phyloP scores from a whole-genome alignment of 2,888 invertebrate species.

The Atherix ibis region DNA sequence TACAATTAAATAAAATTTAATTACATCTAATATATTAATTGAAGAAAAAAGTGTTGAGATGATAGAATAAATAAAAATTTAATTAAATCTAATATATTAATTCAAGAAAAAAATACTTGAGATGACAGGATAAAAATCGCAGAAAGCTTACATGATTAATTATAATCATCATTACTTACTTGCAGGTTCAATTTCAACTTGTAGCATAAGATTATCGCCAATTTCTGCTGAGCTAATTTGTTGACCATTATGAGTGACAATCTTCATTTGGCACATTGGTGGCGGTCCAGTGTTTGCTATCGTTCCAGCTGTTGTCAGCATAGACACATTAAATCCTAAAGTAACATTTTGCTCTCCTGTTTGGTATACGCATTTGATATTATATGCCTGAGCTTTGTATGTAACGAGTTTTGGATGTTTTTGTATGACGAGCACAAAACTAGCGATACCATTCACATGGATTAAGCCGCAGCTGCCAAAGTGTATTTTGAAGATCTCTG shows the following conservation, averaged over 20 bases:
- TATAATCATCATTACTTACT: constrained; percentile 33
- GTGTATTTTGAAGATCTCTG: constrained; percentile 70
- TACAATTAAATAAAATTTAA: neutral
- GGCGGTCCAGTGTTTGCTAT: constrained; percentile 92
- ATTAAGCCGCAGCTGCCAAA: constrained; percentile 86
- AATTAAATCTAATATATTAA: no score
- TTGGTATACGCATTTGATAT: constrained; percentile 89
- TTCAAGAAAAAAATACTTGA: constrained; percentile 1
- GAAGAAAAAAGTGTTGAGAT: no score
- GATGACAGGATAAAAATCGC: neutral
- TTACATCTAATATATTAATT: neutral
- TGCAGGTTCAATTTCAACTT: constrained; percentile 68
- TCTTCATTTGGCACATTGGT: constrained; percentile 82
- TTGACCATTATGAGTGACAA: constrained; percentile 70
- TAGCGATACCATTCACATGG: constrained; percentile 80
- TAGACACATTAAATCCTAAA: constrained; percentile 85
- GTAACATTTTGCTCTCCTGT: constrained; percentile 87
- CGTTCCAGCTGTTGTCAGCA: constrained; percentile 88
- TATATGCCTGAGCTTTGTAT: constrained; percentile 88
- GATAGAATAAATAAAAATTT: no score
- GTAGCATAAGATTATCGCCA: constrained; percentile 73
- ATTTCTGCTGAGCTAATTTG: constrained; percentile 86
- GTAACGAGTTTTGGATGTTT: constrained; percentile 92
- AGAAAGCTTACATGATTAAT: neutral
- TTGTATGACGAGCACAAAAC: constrained; percentile 87